A percentile compares a stretch with the other conserved stretches of the same genome.
Evolutionary conservation across 2,888 invertebrate genomes (phyloP).

Genomic region (Eurytoma adleriae): DNA sequence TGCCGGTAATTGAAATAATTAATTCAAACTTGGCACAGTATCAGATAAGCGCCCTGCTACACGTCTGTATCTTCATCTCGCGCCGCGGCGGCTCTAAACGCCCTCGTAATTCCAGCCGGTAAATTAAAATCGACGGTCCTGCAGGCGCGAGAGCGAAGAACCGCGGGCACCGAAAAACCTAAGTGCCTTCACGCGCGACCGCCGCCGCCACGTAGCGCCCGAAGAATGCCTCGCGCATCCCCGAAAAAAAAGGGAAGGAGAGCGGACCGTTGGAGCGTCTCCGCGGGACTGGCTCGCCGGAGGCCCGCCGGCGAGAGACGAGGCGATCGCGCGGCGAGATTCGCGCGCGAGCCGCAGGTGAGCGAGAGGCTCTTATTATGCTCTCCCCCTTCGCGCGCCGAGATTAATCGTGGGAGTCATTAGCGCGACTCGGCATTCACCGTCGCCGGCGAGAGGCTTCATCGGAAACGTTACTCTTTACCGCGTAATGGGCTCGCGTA

Average conservation of each 20-base stretch:
- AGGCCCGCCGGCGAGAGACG: conserved; percentile 7
- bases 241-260: background rate
- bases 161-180: background rate
- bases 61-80: conserved; percentile 29
- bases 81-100: conserved; percentile 14
- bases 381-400: background rate
- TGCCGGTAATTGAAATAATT: conserved; percentile 51
- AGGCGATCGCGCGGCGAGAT: conserved; percentile 24
- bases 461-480: background rate
- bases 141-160: background rate
- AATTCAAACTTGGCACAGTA: conserved; percentile 47
- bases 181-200: background rate
- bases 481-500: no score
- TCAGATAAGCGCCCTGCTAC: conserved; percentile 28
- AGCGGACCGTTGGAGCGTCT: conserved; percentile 5
- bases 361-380: conserved; percentile 11
- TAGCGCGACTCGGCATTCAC: background rate
- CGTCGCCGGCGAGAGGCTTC: background rate
- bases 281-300: background rate
- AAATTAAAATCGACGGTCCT: background rate
- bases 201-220: background rate
- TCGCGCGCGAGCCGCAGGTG: conserved; percentile 2
- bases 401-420: conserved; percentile 51
- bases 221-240: background rate
- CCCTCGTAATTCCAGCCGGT: background rate